phyloP scores from a whole-genome alignment of 2,888 invertebrate genomes.

The Tipula helvola region DNA sequence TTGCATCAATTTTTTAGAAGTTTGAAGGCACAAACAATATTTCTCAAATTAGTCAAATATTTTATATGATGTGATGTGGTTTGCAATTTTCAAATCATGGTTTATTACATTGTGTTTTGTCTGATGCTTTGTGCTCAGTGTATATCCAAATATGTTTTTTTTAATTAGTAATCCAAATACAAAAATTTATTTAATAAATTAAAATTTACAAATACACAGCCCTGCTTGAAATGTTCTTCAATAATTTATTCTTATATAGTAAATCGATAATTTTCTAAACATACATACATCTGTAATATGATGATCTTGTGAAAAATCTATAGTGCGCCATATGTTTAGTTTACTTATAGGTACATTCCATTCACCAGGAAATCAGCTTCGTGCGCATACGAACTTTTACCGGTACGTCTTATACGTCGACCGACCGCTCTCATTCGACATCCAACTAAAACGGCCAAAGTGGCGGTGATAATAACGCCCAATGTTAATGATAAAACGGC shows the following conservation, averaged over 20 bases:
- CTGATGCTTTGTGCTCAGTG: background rate
- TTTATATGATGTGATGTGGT: background rate
- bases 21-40: background rate
- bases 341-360: constrained; percentile 84
- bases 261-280: background rate
- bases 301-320: background rate
- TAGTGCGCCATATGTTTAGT: background rate
- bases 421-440: constrained; percentile 68
- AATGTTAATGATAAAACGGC: constrained; percentile 68
- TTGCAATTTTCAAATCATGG: background rate
- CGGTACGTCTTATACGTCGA: constrained; percentile 60
- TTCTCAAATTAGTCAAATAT: background rate
- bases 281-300: background rate
- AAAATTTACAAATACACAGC: constrained; percentile 8
- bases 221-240: constrained; percentile 9
- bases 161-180: background rate
- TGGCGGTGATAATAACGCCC: constrained; percentile 66
- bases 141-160: background rate
- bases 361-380: constrained; percentile 96
- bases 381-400: constrained; percentile 71
- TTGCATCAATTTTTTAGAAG: background rate
- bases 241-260: background rate
- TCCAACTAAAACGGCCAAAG: constrained; percentile 67
- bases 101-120: too few relatives aligned
- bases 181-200: background rate